Conservation (phyloP, 2,113 vertebrate species). For the Rissa tridactyla region DNA sequence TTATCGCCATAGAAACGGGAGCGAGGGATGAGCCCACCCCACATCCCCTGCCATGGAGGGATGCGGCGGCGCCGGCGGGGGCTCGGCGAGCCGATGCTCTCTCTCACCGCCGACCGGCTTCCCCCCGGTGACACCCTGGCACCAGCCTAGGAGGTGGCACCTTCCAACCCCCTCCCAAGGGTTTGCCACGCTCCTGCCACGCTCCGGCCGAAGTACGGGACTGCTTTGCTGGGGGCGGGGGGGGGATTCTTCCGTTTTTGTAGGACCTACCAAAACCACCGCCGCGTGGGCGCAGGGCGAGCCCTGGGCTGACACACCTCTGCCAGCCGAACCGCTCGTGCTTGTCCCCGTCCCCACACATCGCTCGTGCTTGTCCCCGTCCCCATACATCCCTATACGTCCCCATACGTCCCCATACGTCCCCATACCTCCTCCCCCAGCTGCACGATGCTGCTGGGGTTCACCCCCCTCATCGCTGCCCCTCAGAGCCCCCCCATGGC, state of each 20-base stretch:
- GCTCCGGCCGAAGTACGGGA: neutral
- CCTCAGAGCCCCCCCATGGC: neutral
- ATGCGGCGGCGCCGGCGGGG: neutral
- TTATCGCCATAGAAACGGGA: slow-evolving; percentile 12
- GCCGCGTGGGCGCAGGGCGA: fast-evolving
- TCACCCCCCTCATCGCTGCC: neutral
- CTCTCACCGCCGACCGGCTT: neutral
- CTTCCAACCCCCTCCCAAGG: neutral
- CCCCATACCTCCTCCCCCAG: neutral
- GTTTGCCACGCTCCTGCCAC: neutral
- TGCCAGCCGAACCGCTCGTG: neutral
- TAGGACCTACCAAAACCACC: neutral
- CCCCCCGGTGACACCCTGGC: neutral
- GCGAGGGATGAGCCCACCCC: neutral
- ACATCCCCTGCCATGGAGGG: neutral
- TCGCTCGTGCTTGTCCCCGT: neutral
- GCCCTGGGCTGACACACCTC: neutral
- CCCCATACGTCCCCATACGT: neutral
- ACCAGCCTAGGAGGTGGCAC: neutral
- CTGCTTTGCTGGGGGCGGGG: fast-evolving
- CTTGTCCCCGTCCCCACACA: neutral
- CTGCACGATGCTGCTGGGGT: neutral
- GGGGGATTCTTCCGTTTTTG: neutral
- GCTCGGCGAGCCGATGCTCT: neutral
- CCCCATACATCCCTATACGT: neutral